Base-by-base conservation (phyloP, 2,113 vertebrate species). In the Nematolebias whitei region DNA sequence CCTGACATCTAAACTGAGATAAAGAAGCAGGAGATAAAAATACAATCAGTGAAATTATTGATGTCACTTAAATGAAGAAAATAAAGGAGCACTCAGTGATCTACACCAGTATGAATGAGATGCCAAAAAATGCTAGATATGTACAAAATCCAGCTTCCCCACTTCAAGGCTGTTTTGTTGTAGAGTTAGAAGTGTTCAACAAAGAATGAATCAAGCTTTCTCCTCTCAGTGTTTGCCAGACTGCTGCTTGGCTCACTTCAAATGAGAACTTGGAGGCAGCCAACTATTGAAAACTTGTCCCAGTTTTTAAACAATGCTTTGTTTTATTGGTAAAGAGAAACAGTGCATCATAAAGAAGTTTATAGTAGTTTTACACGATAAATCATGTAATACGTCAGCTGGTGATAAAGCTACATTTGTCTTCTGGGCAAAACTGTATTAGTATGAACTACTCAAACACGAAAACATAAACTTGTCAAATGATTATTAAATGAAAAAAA, bases 401-500 rank as follows among this genome's bases (percentile, higher is more conserved):
- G 52, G 39, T 52, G 24, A 11, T 51, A 40, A n/a, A 18, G 43
- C 47, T 54, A 4, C 54, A 68, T 76, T 71, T 59, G 14, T 35
- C 44, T 74, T 41, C 16, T 5, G 48, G 40, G 16, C 13, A 53
- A 47, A 55, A 58, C 43, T 2, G 68, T n/a, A 39, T n/a, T 19
- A 50, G 26, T 20, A 40, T 35, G 12, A 41, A 38, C 23, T 61
- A 61, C 63, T 63, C 43, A 64, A 43, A 58, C 38, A 54, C 14
- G 12, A 38, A 63, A 52, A 59, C 58, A 26, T 26, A 45, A 68
- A 47, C 29, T 14, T 66, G 58, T 62, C 49, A 77, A 20, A 54
- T 29, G n/a, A 20, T 66, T 20, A 39, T n/a, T 61, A 35, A 73
- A 74, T 59, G 38, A 52, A 80, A 53, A 50, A 82, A 72, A 68